Percentiles rank a stretch among this genome's conserved stretches.
Evolutionary conservation across 2,888 invertebrate species (phyloP).

Genomic region (Hydroisotoma schaefferi): DNA sequence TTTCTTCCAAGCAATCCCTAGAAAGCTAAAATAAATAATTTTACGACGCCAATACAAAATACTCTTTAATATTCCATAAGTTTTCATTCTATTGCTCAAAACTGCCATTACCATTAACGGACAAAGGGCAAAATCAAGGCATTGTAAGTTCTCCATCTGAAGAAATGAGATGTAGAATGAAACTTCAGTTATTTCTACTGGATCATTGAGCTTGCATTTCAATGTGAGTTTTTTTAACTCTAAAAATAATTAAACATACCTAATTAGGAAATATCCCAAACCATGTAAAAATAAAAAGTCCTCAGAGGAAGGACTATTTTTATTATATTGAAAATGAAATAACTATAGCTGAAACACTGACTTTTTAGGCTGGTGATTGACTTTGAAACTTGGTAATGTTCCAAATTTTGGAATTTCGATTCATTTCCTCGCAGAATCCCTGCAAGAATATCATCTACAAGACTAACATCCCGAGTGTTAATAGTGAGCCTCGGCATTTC

Average conservation of each 20-base stretch:
- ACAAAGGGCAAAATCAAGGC: constrained; percentile 31
- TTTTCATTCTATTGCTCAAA: no score
- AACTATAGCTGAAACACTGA: constrained; percentile 13
- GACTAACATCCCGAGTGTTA: constrained; percentile 31
- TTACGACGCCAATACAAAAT: no score
- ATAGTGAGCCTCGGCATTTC: no score
- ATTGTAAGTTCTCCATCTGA: constrained; percentile 28
- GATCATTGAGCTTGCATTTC: constrained; percentile 32
- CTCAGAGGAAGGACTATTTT: no score
- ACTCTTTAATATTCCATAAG: no score
- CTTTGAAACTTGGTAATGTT: constrained; percentile 20
- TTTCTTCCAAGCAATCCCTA: constrained; percentile 11
- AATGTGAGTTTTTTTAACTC: constrained; percentile 36
- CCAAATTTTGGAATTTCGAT: constrained; percentile 9
- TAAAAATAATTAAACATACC: constrained; percentile 14
- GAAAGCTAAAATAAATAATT: constrained; percentile 12
- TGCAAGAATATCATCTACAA: constrained; percentile 34
- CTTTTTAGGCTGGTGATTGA: constrained; percentile 35
- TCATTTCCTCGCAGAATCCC: constrained; percentile 28
- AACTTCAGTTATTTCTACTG: constrained; percentile 37
- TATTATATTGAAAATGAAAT: no score
- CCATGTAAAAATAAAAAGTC: no score
- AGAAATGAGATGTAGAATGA: constrained; percentile 36
- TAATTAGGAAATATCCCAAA: no score
- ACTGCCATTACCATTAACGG: constrained; percentile 14